These are phyloP conservation scores for Eriocheir sinensis DNA, from an alignment of 1,140 invertebrate genomes.

Conservation along the genomic window DNA sequence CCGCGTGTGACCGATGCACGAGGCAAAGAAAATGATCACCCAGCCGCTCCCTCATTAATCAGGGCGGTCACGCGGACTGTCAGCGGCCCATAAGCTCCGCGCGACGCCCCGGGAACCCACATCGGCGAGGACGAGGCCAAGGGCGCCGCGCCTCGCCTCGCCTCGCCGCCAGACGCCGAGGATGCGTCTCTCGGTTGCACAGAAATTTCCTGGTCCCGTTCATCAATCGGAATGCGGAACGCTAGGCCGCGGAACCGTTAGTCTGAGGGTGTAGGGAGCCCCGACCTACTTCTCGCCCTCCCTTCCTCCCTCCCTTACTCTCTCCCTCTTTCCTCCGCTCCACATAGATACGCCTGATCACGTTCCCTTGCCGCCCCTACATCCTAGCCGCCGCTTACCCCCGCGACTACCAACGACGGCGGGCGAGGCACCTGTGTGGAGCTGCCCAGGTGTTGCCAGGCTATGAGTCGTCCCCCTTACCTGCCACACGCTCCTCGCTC, in stretches of 20 bases:
- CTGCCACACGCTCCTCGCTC: neutral
- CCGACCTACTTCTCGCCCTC: constrained; percentile 59
- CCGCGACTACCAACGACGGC: neutral
- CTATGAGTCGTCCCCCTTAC: neutral
- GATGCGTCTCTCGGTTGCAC: neutral
- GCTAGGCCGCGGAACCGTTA: constrained; percentile 50
- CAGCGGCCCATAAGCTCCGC: too few species aligned
- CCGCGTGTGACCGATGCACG: too few species aligned
- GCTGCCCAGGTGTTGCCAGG: neutral
- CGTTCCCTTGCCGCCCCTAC: neutral
- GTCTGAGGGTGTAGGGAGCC: neutral
- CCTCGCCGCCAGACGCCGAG: too few species aligned
- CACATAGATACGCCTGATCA: neutral
- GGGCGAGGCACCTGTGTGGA: neutral
- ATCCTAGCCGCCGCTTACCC: neutral
- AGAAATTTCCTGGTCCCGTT: constrained; percentile 58
- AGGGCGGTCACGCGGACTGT: too few species aligned
- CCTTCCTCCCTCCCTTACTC: constrained; percentile 39
- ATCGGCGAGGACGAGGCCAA: too few species aligned
- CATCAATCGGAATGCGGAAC: constrained; percentile 57
- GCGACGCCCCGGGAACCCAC: too few species aligned
- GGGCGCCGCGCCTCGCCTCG: too few species aligned
- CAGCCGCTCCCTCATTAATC: too few species aligned
- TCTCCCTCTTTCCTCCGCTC: neutral
- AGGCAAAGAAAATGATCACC: too few species aligned